Percentiles rank a stretch among this genome's conserved stretches.
Evolutionary conservation across 2,888 invertebrate genomes (phyloP).

Genomic region (Drosophila gaucha): DNA sequence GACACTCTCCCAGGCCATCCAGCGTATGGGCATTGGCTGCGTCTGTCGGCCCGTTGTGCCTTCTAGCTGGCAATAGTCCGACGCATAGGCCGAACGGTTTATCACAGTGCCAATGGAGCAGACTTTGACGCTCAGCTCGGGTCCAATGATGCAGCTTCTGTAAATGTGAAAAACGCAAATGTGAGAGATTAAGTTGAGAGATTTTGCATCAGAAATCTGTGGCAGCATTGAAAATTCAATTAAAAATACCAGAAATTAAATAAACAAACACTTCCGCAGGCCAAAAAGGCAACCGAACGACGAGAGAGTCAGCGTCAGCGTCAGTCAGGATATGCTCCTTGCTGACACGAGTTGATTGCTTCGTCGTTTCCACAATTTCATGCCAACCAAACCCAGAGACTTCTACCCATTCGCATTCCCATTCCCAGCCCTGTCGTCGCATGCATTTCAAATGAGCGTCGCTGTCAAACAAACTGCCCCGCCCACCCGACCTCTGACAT

Average conservation of each 20-base stretch:
- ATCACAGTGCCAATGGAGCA: conserved; percentile 89
- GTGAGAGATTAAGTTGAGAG: conserved; percentile 19
- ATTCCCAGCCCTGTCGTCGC: conserved; percentile 47
- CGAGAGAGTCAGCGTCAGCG: conserved; percentile 20
- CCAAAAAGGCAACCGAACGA: conserved; percentile 46
- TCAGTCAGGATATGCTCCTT: conserved; percentile 61
- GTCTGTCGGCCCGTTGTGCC: conserved; percentile 87
- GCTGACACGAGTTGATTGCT: conserved; percentile 68
- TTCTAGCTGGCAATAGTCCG: conserved; percentile 92
- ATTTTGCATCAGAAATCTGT: conserved; percentile 46
- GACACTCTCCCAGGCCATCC: conserved; percentile 96
- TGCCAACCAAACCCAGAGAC: conserved; percentile 6
- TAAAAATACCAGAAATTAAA: conserved; percentile 77
- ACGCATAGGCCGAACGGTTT: conserved; percentile 89
- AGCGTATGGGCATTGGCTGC: conserved; percentile 90
- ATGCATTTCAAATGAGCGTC: conserved; percentile 72
- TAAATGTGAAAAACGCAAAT: conserved; percentile 45
- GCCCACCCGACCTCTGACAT: conserved; percentile 18
- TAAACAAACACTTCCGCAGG: conserved; percentile 74
- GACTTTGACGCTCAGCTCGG: conserved; percentile 89
- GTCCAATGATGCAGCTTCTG: conserved; percentile 94
- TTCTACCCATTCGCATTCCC: conserved; percentile 3
- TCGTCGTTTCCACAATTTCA: conserved; percentile 32
- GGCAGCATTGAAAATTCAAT: conserved; percentile 71
- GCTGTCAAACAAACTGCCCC: conserved; percentile 44